phyloP scores from a whole-genome alignment of 2,888 invertebrate species.

The Sesia apiformis region DNA sequence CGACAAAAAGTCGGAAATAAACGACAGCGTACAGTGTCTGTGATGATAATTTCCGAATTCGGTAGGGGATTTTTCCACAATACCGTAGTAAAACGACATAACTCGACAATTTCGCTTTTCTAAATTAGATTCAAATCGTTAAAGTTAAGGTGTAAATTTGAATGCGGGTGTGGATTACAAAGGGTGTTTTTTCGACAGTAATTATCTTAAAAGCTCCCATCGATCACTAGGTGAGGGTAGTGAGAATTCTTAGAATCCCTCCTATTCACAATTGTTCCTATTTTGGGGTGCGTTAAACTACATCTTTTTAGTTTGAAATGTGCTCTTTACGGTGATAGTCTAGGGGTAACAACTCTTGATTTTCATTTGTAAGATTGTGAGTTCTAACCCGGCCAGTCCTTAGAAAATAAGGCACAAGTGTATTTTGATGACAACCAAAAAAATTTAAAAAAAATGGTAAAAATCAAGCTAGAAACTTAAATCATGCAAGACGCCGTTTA shows the following conservation, averaged over 20 bases:
- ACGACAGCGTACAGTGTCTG: background rate
- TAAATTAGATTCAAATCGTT: background rate
- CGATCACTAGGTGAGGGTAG: slow-evolving; percentile 2
- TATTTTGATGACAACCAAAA: too few species aligned
- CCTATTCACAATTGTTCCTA: background rate
- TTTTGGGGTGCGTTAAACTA: too few species aligned
- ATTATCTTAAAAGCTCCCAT: slow-evolving; percentile 7
- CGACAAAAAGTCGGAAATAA: background rate
- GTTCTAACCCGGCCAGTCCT: too few species aligned
- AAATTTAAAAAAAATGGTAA: too few species aligned
- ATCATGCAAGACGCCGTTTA: too few species aligned
- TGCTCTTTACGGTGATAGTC: too few species aligned
- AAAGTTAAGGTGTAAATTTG: slow-evolving; percentile 11
- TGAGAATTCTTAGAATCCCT: background rate
- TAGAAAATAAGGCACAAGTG: too few species aligned
- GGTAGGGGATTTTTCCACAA: slow-evolving; percentile 6
- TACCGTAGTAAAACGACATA: background rate
- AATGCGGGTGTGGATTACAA: slow-evolving; percentile 5
- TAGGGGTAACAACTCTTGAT: too few species aligned
- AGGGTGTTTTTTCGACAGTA: slow-evolving; percentile 2
- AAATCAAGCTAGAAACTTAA: too few species aligned
- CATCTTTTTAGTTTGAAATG: too few species aligned
- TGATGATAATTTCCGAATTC: slow-evolving; percentile 19
- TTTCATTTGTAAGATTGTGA: too few species aligned
- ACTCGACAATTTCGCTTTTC: background rate